A percentile compares a stretch with the other conserved stretches of the same genome.
These are phyloP conservation scores for Ectropis grisescens DNA, from an alignment of 1,140 invertebrate species.

Conservation along the genomic window DNA sequence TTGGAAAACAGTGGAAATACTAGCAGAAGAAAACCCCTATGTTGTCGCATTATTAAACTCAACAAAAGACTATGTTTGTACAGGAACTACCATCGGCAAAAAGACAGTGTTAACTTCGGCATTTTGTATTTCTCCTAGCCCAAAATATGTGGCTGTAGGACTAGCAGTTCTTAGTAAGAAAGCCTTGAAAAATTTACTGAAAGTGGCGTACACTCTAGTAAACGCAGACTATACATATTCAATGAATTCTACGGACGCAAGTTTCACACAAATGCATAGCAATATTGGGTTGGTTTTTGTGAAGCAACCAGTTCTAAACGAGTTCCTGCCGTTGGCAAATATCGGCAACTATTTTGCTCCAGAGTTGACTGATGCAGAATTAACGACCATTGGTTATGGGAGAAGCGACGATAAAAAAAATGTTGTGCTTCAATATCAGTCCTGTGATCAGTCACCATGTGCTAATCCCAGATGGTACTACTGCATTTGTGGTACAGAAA, in stretches of 20 bases:
- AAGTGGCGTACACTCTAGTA: slow-evolving; percentile 19
- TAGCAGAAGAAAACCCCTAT: slow-evolving; percentile 35
- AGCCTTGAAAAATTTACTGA: slow-evolving; percentile 15
- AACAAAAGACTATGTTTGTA: slow-evolving; percentile 25
- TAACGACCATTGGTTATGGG: slow-evolving; percentile 30
- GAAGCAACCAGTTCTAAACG: slow-evolving; percentile 14
- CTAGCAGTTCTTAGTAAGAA: slow-evolving; percentile 18
- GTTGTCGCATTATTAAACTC: slow-evolving; percentile 30
- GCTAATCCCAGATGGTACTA: slow-evolving; percentile 43
- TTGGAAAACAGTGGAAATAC: slow-evolving; percentile 28
- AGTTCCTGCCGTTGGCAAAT: slow-evolving; percentile 15
- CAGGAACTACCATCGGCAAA: slow-evolving; percentile 27
- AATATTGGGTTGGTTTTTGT: slow-evolving; percentile 38
- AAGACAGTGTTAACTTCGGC: slow-evolving; percentile 34
- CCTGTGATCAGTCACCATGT: slow-evolving; percentile 30
- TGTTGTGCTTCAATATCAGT: slow-evolving; percentile 25
- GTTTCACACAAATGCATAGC: slow-evolving; percentile 25
- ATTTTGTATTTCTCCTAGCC: slow-evolving; percentile 18
- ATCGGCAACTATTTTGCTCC: slow-evolving; percentile 27
- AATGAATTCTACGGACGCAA: slow-evolving; percentile 11
- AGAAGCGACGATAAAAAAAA: slow-evolving; percentile 11
- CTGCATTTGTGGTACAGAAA: slow-evolving; percentile 41
- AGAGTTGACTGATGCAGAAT: slow-evolving; percentile 24
- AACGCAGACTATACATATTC: slow-evolving; percentile 29
- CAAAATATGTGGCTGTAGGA: slow-evolving; percentile 22